phyloP scores from a whole-genome alignment of 2,113 vertebrate genomes.

The Urocolius indicus region DNA sequence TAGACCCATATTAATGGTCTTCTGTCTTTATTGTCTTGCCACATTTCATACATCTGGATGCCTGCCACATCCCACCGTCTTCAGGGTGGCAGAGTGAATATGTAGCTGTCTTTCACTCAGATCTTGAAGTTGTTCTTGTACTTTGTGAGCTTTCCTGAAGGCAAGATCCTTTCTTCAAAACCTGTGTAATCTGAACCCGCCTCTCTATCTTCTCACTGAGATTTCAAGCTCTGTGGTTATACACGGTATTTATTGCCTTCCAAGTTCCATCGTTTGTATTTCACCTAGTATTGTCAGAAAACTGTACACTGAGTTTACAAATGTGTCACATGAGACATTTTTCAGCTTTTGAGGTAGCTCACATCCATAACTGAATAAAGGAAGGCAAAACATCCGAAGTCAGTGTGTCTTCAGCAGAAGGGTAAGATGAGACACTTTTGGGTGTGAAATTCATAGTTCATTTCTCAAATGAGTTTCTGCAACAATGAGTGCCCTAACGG shows the following conservation, averaged over 20 bases:
- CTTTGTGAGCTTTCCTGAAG: background rate
- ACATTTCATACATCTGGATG: background rate
- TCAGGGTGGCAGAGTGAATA: background rate
- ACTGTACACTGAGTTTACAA: background rate
- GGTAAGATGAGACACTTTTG: background rate
- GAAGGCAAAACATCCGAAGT: background rate
- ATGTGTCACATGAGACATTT: background rate
- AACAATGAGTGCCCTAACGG: background rate
- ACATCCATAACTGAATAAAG: rapidly evolving
- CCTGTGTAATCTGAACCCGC: background rate
- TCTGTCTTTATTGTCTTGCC: background rate
- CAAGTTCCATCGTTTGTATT: no score
- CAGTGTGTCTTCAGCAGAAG: background rate
- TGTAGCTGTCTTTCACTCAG: background rate
- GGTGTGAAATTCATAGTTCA: background rate
- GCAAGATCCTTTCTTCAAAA: background rate
- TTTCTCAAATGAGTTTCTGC: background rate
- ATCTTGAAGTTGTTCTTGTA: background rate
- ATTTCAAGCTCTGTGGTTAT: background rate
- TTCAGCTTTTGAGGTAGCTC: background rate
- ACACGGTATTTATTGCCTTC: background rate
- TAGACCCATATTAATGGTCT: background rate
- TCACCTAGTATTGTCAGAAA: background rate
- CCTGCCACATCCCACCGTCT: background rate
- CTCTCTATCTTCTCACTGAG: background rate